Conservation (phyloP, 2,113 vertebrate genomes). For the Penelope pileata region DNA sequence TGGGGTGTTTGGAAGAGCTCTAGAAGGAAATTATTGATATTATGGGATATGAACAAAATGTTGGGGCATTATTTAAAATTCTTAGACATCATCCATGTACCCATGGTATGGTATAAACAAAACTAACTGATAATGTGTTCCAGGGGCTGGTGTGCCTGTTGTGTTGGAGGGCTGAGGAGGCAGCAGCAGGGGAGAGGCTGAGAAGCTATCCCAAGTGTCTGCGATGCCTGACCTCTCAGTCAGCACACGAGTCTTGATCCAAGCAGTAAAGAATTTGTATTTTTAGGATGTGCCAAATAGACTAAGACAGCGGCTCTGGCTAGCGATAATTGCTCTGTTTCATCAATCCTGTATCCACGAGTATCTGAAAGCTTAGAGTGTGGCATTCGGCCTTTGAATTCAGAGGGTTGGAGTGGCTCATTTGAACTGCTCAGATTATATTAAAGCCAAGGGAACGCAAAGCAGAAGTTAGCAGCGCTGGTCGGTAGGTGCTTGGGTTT, state of each 20-base stretch:
- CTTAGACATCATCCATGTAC: not conserved
- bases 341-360: not conserved
- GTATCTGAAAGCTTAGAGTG: not conserved
- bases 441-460: not conserved
- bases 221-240: not conserved
- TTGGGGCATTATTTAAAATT: not conserved
- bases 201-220: not conserved
- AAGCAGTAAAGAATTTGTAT: rapidly evolving
- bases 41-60: not conserved
- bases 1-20: not conserved
- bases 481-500: not conserved
- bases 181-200: not conserved
- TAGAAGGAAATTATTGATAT: not conserved
- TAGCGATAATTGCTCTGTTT: not conserved
- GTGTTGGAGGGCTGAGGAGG: not conserved
- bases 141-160: not conserved
- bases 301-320: not conserved
- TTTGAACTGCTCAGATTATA: not conserved
- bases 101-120: not conserved
- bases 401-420: not conserved
- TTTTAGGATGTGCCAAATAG: not conserved
- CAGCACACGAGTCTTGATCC: not conserved
- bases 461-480: not conserved
- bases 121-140: not conserved
- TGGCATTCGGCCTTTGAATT: not conserved